Percentiles rank a stretch among this genome's conserved stretches.
These are phyloP conservation scores for Saguinus imperator DNA, from an alignment of 2,113 vertebrate species.

Conservation along the genomic window DNA sequence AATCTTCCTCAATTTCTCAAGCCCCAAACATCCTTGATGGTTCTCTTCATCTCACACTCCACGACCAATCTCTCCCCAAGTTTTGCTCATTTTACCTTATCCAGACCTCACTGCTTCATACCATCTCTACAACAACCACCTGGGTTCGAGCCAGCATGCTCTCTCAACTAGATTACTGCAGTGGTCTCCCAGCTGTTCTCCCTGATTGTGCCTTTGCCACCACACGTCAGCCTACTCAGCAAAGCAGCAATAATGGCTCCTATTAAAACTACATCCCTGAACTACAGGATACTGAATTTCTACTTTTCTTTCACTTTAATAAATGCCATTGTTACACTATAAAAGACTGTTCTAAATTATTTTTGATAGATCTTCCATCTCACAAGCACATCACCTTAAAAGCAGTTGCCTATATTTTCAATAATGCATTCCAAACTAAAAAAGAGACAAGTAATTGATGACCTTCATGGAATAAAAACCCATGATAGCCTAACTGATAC, in stretches of 20 bases:
- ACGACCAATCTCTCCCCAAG: background rate
- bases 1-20: background rate
- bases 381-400: conserved; percentile 32
- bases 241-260: background rate
- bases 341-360: background rate
- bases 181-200: background rate
- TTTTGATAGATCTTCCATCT: conserved; percentile 27
- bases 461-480: background rate
- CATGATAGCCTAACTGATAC: background rate
- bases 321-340: background rate
- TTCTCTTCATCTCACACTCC: background rate
- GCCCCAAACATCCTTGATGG: background rate
- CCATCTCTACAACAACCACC: background rate
- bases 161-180: background rate
- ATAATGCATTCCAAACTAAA: background rate
- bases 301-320: conserved; percentile 14
- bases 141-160: background rate
- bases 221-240: background rate
- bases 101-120: background rate
- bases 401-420: conserved; percentile 20
- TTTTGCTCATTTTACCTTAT: background rate
- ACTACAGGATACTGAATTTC: background rate
- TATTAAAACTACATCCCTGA: background rate
- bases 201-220: background rate
- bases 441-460: conserved; percentile 18